Evolutionary conservation across 2,888 invertebrate genomes (phyloP).

Genomic region (Drosophila helvetica): DNA sequence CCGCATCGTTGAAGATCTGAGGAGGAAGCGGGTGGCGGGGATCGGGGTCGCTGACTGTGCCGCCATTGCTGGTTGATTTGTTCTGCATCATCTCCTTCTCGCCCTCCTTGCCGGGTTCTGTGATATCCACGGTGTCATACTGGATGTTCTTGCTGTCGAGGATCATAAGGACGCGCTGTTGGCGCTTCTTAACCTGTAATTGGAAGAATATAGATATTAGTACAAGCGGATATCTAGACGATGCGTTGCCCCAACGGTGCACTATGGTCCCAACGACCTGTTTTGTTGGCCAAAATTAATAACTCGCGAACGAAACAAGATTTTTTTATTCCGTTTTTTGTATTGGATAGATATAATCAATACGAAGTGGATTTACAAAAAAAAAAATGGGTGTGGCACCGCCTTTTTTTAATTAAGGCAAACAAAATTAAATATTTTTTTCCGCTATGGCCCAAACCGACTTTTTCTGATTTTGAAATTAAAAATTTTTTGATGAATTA

Average conservation of each 20-base stretch:
- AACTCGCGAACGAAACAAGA: no score
- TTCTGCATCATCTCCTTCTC: conserved; percentile 96
- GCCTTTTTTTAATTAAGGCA: no score
- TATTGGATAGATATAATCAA: no score
- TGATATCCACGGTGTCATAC: conserved; percentile 96
- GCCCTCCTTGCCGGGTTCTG: conserved; percentile 94
- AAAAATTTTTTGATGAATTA: no score
- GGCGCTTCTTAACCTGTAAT: conserved; percentile 96
- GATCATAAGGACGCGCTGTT: conserved; percentile 96
- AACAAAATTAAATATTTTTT: no score
- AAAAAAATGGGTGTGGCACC: no score
- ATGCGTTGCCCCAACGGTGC: conserved; percentile 1
- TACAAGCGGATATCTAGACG: conserved; percentile 6
- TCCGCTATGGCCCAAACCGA: no score
- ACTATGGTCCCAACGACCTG: no score
- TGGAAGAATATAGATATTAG: conserved; percentile 5
- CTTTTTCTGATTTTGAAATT: no score
- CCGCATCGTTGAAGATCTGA: conserved; percentile 96
- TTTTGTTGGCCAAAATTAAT: no score
- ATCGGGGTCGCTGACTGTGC: conserved; percentile 89
- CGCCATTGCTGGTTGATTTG: conserved; percentile 90
- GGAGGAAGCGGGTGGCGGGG: conserved; percentile 94
- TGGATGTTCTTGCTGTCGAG: conserved; percentile 95
- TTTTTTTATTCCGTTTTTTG: no score
- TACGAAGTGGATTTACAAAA: no score